Percentiles rank a stretch among this genome's conserved stretches.
Conservation (phyloP, 92 coral and sea anemone genomes). For the Parazoanthus swiftii region DNA sequence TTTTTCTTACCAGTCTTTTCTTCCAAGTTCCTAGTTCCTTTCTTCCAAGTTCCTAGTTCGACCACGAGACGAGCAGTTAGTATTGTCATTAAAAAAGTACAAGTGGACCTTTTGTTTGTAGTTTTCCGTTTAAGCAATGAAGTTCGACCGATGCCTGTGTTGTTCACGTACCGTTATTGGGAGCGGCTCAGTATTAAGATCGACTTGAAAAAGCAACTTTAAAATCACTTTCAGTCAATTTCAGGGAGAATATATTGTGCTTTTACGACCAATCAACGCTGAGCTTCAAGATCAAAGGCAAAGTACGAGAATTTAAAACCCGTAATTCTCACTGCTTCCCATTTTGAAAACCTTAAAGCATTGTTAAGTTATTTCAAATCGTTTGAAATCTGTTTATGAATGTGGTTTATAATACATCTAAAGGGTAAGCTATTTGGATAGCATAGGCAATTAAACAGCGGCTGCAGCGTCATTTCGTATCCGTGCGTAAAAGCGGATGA, state of each 20-base stretch:
- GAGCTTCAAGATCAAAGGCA: not conserved
- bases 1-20: too few species aligned
- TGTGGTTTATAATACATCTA: not conserved
- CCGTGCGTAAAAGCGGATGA: not conserved
- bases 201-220: not conserved
- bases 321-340: not conserved
- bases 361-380: not conserved
- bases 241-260: not conserved
- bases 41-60: too few species aligned
- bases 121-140: not conserved
- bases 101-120: too few species aligned
- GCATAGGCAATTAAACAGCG: not conserved
- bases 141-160: not conserved
- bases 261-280: not conserved
- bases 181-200: not conserved
- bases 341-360: too few species aligned
- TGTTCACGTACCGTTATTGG: not conserved
- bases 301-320: not conserved
- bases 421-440: not conserved
- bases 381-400: not conserved
- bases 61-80: too few species aligned
- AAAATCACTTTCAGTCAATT: not conserved
- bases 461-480: not conserved
- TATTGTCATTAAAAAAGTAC: too few species aligned
- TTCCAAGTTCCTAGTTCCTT: too few species aligned